phyloP scores from a whole-genome alignment of 92 coral and sea anemone genomes.

The Ricordea florida region DNA sequence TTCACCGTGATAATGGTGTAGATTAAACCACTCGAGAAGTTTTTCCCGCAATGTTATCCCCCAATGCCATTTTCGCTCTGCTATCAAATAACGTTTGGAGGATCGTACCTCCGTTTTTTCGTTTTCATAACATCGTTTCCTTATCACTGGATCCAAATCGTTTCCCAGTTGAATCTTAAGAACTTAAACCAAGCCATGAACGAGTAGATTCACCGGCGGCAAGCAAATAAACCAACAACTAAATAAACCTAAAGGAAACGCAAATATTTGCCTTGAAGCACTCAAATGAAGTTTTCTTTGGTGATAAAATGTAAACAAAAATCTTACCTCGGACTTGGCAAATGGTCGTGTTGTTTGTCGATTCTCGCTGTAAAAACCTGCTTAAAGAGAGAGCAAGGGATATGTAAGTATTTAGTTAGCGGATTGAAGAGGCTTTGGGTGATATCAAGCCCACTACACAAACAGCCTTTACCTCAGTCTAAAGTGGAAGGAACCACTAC shows the following conservation, averaged over 20 bases:
- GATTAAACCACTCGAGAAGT: conserved; percentile 1
- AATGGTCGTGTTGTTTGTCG: conserved; percentile 10
- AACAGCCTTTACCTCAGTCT: too few relatives aligned
- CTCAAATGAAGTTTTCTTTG: conserved; percentile 18
- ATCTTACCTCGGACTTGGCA: conserved; percentile 3
- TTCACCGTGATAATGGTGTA: conserved; percentile 9
- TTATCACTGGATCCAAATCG: not conserved
- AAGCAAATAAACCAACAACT: not conserved
- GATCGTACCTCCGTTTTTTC: not conserved
- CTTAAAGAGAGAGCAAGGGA: too few relatives aligned
- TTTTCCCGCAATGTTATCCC: not conserved
- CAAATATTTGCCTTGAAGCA: conserved; percentile 22
- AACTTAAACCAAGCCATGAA: not conserved
- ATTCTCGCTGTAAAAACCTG: too few relatives aligned
- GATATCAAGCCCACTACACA: too few relatives aligned
- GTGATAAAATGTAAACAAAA: conserved; percentile 21
- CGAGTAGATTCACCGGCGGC: not conserved
- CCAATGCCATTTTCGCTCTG: not conserved
- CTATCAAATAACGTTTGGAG: not conserved
- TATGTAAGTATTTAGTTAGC: too few relatives aligned
- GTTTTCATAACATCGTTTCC: too few relatives aligned
- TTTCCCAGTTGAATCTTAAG: not conserved
- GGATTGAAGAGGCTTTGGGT: too few relatives aligned
- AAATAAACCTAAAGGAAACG: not conserved
- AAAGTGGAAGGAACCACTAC: too few relatives aligned